Evolutionary conservation across 92 coral and sea anemone species (phyloP), one percentile per base, ranked within the genome.

Genomic region (Palythoa caribaeorum): DNA sequence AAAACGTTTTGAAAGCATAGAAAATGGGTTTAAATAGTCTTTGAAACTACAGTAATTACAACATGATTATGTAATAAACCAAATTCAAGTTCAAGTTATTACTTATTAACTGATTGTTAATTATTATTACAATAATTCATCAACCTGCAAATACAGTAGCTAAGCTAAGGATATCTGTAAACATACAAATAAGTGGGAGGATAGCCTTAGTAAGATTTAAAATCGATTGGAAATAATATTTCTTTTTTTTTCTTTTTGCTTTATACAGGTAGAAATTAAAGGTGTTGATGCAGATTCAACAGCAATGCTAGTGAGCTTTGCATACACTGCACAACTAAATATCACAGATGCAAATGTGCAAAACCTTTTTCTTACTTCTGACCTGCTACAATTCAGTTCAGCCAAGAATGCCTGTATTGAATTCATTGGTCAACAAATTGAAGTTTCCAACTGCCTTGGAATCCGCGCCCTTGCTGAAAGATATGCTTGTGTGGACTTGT

Each of bases 301-400:
- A 11, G 91, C 91, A 69, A 85, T 79, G 37, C 98, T 97, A 40
- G 87, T 97, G 12, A 88, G 91, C 87, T 97, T 94, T 76, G 95
- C 98, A 21, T 97, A 97, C 92, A 94, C 99, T 5, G 91, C 98
- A 19, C 91, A 90, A 60, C 92, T 97, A n/a, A 89, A 92, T 10
- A 94, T 97, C 81, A 97, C 99, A 13, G 96, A 97, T 63, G 87
- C 92, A 5, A 95, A 93, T 62, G 98, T 95, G 6, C 98, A 97
- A 73, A 94, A 93, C 87, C 16, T 97, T 76, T 94, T 97, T 57
- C 93, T 92, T 38, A 93, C 98, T 65, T 92, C 99, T 2, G 99
- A 97, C 83, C 78, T 96, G 86, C 94, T 97, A 6, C 96, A 93
- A 77, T 97, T 97, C 88, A 94, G 92, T 77, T 87, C 92, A 47